Base-by-base conservation (phyloP, 2,113 vertebrate species). In the Chrysemys picta region DNA sequence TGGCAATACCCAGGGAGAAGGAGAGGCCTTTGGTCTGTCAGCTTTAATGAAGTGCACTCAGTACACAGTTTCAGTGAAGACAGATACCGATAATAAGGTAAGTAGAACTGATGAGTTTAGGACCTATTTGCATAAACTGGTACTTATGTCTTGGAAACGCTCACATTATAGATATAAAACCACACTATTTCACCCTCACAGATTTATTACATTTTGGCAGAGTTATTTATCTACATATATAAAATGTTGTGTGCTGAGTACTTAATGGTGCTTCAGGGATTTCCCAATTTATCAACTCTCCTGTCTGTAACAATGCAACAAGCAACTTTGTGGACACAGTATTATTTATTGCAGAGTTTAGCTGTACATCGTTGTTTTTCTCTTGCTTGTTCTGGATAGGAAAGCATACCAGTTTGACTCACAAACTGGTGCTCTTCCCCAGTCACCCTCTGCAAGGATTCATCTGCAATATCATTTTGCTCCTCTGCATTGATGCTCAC, bases 101-200 rank as follows among this genome's bases (percentile, higher is more conserved):
- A 93, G 88, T 82, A 92, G 95, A 96, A 95, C 85, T 85, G 92
- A 96, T 94, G 96, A 91, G 82, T 97, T 96, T 93, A 91, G 82
- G 92, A 93, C 52, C 8, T 90, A 97, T 97, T 97, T 96, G 91
- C 96, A 97, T 96, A 96, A 97, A 91, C n/a, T 59, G 27, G 42
- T 89, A 94, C 84, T 95, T 95, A 85, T 0, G 4, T 42, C 84
- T 83, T 72, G 59, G 84, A 96, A 97, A 97, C 78, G 50, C 35
- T 95, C 85, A 69, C 72, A 93, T 91, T 95, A 91, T 27, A 94
- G 85, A 87, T 72, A 88, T 84, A 80, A 96, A 95, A 89, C 53
- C 53, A 78, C 72, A 84, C n/a, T 4, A 84, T 92, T 95, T 91
- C 57, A 87, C 50, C 93, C 53, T 80, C 94, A 84, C 65, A 93